Evolutionary conservation across 2,888 invertebrate genomes (phyloP).

Genomic region (Pollenia labialis): DNA sequence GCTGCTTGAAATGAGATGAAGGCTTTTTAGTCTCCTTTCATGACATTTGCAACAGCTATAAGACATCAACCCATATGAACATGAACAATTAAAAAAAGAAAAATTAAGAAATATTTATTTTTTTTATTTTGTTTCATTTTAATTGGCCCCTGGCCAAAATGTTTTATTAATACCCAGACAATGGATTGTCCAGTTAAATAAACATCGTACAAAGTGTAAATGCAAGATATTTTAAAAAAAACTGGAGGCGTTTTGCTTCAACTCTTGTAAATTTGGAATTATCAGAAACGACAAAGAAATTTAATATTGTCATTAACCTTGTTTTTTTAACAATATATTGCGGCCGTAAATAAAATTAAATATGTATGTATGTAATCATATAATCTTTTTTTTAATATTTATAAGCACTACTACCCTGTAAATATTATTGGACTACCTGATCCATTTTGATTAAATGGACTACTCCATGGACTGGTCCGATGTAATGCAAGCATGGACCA

Average conservation of each 20-base stretch:
- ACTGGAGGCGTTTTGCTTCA: slow-evolving; percentile 16
- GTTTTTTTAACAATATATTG: not conserved
- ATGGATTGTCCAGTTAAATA: slow-evolving; percentile 27
- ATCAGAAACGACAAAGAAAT: slow-evolving; percentile 33
- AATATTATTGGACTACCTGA: too few relatives aligned
- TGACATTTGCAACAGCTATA: not conserved
- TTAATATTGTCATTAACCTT: not conserved
- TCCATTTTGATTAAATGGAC: too few relatives aligned
- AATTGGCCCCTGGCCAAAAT: slow-evolving; percentile 60
- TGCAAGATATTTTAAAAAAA: slow-evolving; percentile 7
- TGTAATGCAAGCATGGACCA: too few relatives aligned
- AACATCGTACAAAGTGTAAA: slow-evolving; percentile 18
- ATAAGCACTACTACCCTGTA: too few relatives aligned
- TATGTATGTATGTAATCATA: too few relatives aligned
- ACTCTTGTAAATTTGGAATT: not conserved
- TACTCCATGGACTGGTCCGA: too few relatives aligned
- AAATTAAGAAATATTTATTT: not conserved
- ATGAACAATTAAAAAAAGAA: not conserved
- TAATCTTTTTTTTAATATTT: too few relatives aligned
- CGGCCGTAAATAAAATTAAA: too few relatives aligned
- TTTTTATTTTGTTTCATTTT: slow-evolving; percentile 20
- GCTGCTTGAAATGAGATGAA: too few relatives aligned
- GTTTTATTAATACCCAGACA: slow-evolving; percentile 23
- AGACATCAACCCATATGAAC: not conserved
- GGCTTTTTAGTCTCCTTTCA: not conserved